Evolutionary conservation across 92 coral and sea anemone species (phyloP), one percentile per base, ranked within the genome.

Genomic region (Porites cylindrica): DNA sequence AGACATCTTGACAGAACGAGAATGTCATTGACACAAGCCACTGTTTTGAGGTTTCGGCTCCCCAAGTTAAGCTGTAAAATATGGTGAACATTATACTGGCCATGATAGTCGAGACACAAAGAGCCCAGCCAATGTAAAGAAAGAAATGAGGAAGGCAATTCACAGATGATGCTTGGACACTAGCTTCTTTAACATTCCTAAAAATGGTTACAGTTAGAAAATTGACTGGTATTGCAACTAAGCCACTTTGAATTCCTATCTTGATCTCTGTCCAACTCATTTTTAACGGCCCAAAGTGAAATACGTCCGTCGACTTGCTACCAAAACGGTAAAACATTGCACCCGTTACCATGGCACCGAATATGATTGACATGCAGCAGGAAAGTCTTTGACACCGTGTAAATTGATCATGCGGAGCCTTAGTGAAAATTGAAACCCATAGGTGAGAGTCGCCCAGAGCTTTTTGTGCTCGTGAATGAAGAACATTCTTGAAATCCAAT

Each of bases 321-420:
- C 94, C 98, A 83, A 92, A 90, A 21, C 93, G 96, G 74, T 92
- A 94, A 82, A 94, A 94, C 96, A 94, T 94, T 18, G 98, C 96
- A 29, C 93, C 91, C 60, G 95, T 92, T 65, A 94, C 93, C 98
- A 94, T 92, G 88, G 98, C 91, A 18, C 94, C 86, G 63, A 94
- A 94, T 26, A 94, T 67, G 72, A 94, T 82, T 53, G 96, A 89
- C 87, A 94, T 59, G 74, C 98, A 94, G 71, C 98, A 94, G 24
- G 98, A 91, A 60, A 92, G 82, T 60, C 98, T 78, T 67, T 94
- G 98, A 79, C 90, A 89, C 54, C 98, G 96, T 17, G 98, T 92
- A 80, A 94, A 94, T 7, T 82, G 78, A 56, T 81, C 77, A 50
- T 92, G 95, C 8, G 95, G 98, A 50, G 98, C 92, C 18, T 92